Evolutionary conservation across 1,140 invertebrate species (phyloP), one percentile per base, ranked within the genome.

Genomic region (Drosophila pruinosa): DNA sequence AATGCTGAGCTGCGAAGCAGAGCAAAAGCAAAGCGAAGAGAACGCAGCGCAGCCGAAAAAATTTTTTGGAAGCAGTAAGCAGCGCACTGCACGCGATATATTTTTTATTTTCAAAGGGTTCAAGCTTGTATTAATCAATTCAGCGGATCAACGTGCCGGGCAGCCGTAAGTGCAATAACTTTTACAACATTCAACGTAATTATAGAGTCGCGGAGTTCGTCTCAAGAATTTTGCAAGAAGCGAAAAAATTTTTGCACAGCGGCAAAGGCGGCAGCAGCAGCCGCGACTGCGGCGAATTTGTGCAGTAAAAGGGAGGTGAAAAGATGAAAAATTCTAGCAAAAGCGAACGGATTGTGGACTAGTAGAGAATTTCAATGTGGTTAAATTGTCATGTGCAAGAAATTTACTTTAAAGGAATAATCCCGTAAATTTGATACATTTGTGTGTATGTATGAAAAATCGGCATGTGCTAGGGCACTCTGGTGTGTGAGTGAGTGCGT

Each of bases 201-300:
- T 65, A n/a, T 68, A 43, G 52, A 81, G 70, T 21, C 54, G 77
- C 43, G 45, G 47, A 24, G 41, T 47, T 43, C 28, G 59, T 31
- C 53, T 52, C 22, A 38, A 70, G 63, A 75, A 68, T 75, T 82
- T 72, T 70, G 72, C 70, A 82, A 88, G 74, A 71, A 82, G 82
- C 74, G 74, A 88, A 78, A 77, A 82, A 83, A 76, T 58, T 75
- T 76, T 88, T 88, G 82, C 82, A 86, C 82, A 72, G 77, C 81
- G 81, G 82, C 71, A 62, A 69, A 71, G 70, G 64, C 80, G 81
- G 59, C 73, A 52, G 62, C 75, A 58, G 75, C 54, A 58, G 57
- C 69, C 53, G 62, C 57, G 50, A 52, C 63, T 69, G 72, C 80
- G 75, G 72, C 75, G 72, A 78, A 78, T 71, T 71, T 67, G 59